These are phyloP conservation scores for Paradoxurus hermaphroditus DNA, from an alignment of 2,113 vertebrate genomes.

Conservation along the genomic window DNA sequence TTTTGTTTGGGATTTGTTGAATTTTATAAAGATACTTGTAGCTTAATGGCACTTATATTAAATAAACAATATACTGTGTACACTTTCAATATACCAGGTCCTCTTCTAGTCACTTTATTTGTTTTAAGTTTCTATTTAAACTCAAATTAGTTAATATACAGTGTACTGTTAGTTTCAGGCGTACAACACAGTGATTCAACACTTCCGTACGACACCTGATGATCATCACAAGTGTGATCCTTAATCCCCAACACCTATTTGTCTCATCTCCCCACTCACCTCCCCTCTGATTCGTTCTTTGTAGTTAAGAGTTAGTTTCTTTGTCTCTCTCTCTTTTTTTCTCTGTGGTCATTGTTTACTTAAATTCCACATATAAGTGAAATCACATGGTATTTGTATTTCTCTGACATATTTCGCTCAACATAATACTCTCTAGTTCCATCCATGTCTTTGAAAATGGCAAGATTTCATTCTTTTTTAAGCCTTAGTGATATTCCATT, in stretches of 20 bases:
- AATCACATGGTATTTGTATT: background rate
- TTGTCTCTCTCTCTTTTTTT: background rate
- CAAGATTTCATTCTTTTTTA: background rate
- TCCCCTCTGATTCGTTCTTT: background rate
- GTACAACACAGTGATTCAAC: background rate
- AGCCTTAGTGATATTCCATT: background rate
- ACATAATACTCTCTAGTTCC: background rate
- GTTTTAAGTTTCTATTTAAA: background rate
- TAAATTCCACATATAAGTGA: background rate
- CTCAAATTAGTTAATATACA: background rate
- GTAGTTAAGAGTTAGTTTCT: background rate
- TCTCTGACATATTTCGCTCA: background rate
- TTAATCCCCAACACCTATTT: background rate
- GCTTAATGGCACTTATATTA: background rate
- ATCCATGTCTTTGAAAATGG: background rate
- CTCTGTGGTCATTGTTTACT: background rate
- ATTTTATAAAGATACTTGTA: background rate
- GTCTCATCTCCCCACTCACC: background rate
- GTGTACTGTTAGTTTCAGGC: background rate
- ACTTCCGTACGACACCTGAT: background rate
- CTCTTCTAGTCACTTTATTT: background rate
- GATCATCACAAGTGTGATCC: background rate
- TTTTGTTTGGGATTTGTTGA: background rate
- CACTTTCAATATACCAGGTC: background rate
- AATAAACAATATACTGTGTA: background rate